phyloP scores from a whole-genome alignment of 2,888 invertebrate species.

The Perdita meconis region DNA sequence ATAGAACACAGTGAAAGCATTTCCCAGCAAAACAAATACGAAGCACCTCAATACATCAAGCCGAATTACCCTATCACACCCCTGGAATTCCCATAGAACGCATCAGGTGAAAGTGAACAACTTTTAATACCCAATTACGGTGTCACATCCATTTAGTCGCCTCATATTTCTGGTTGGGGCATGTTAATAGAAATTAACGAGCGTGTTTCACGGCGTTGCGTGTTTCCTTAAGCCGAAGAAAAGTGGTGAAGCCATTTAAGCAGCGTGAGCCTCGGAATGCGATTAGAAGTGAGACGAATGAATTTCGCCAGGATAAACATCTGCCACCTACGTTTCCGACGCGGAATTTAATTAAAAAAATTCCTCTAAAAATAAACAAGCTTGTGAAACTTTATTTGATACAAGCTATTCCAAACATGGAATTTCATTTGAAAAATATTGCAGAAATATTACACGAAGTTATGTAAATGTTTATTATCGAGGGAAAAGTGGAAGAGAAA shows the following conservation, averaged over 20 bases:
- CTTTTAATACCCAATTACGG: constrained; percentile 48
- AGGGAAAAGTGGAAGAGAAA: too few relatives aligned
- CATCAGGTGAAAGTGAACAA: constrained; percentile 31
- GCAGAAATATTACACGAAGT: too few relatives aligned
- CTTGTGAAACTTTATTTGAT: too few relatives aligned
- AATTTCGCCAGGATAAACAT: background rate
- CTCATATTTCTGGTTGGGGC: constrained; percentile 31
- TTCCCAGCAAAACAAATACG: too few relatives aligned
- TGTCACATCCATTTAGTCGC: constrained; percentile 4
- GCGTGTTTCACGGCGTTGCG: constrained; percentile 18
- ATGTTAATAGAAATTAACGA: constrained; percentile 43
- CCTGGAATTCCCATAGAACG: constrained; percentile 4
- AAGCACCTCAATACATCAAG: too few relatives aligned
- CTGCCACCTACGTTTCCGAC: constrained; percentile 39
- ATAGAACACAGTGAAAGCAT: too few relatives aligned
- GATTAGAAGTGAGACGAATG: constrained; percentile 11
- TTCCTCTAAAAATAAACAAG: too few relatives aligned
- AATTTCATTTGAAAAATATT: too few relatives aligned
- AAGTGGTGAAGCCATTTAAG: constrained; percentile 1
- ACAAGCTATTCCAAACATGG: too few relatives aligned
- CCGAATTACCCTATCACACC: background rate
- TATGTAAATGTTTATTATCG: too few relatives aligned
- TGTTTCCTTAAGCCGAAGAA: constrained; percentile 4
- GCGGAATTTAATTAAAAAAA: too few relatives aligned
- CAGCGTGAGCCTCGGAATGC: background rate